Evolutionary conservation across 2,888 invertebrate species (phyloP).

Genomic region (Drosophila ezoana): DNA sequence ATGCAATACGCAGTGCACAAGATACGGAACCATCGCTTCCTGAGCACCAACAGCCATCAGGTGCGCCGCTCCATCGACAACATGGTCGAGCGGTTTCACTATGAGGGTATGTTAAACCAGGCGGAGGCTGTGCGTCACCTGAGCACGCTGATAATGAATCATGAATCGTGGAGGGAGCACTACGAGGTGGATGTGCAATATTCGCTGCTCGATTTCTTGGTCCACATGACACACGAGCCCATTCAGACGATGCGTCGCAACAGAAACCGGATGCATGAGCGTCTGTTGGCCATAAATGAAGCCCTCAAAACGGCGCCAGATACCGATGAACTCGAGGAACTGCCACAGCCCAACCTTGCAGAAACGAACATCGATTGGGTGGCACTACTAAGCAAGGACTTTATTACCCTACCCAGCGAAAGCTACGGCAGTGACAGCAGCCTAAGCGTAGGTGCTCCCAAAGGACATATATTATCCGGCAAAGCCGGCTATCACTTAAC

Average conservation of each 20-base stretch:
- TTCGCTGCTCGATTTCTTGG: constrained; percentile 85
- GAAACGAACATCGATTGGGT: constrained; percentile 50
- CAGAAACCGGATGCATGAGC: constrained; percentile 61
- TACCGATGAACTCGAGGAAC: background rate
- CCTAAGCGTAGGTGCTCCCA: constrained; percentile 74
- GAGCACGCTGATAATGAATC: constrained; percentile 72
- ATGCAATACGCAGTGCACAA: constrained; percentile 83
- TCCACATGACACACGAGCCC: constrained; percentile 84
- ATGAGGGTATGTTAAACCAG: constrained; percentile 85
- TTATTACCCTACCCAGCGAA: constrained; percentile 25
- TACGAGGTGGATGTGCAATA: constrained; percentile 85
- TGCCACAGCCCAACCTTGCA: background rate
- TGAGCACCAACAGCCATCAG: constrained; percentile 85
- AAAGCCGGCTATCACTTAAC: background rate
- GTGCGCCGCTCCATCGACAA: constrained; percentile 85
- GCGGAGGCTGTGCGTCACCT: constrained; percentile 84
- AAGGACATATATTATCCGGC: no score
- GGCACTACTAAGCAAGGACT: constrained; percentile 68
- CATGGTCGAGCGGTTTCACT: constrained; percentile 85
- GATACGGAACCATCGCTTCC: constrained; percentile 85
- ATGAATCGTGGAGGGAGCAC: constrained; percentile 77
- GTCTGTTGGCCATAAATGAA: constrained; percentile 10
- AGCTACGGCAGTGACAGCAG: constrained; percentile 62
- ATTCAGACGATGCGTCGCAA: constrained; percentile 77
- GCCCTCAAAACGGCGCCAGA: constrained; percentile 9